Percentiles rank a stretch among this genome's conserved stretches.
These are phyloP conservation scores for Grammomys surdaster DNA, from an alignment of 2,113 vertebrate genomes.

Conservation along the genomic window DNA sequence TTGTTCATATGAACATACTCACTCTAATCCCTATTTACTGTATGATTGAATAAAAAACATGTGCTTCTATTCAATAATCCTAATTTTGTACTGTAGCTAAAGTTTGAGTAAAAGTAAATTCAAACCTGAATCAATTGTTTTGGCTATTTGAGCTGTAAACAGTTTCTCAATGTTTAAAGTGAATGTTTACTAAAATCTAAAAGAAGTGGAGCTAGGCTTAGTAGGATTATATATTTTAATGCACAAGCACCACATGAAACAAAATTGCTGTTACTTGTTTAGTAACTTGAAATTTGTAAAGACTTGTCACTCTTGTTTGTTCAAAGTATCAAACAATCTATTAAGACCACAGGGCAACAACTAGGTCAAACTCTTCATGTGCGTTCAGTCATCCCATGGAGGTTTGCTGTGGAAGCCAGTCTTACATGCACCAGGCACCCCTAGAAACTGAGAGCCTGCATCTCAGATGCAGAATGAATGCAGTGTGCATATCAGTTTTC, in stretches of 20 bases:
- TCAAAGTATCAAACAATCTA: conserved; percentile 75
- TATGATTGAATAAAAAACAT: conserved; percentile 3
- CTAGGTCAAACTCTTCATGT: conserved; percentile 72
- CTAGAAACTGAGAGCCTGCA: conserved; percentile 35
- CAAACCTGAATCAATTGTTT: conserved; percentile 1
- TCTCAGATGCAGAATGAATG: neutral
- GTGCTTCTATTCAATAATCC: neutral
- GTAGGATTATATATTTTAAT: neutral
- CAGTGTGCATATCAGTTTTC: neutral
- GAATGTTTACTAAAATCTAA: conserved; percentile 26
- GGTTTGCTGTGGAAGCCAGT: conserved; percentile 65
- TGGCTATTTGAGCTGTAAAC: neutral
- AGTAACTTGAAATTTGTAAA: conserved; percentile 80
- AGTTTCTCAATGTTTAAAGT: neutral
- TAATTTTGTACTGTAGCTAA: neutral
- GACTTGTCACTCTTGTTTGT: conserved; percentile 67
- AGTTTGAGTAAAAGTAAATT: neutral
- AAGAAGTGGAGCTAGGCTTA: neutral
- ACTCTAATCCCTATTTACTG: neutral
- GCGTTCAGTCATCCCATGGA: conserved; percentile 76
- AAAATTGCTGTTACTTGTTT: conserved; percentile 22
- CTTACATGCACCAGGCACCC: conserved; percentile 30
- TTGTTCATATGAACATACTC: neutral
- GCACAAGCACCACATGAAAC: conserved; percentile 11
- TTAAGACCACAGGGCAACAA: conserved; percentile 65